Evolutionary conservation across 2,113 vertebrate species (phyloP).

Genomic region (Chamaea fasciata): DNA sequence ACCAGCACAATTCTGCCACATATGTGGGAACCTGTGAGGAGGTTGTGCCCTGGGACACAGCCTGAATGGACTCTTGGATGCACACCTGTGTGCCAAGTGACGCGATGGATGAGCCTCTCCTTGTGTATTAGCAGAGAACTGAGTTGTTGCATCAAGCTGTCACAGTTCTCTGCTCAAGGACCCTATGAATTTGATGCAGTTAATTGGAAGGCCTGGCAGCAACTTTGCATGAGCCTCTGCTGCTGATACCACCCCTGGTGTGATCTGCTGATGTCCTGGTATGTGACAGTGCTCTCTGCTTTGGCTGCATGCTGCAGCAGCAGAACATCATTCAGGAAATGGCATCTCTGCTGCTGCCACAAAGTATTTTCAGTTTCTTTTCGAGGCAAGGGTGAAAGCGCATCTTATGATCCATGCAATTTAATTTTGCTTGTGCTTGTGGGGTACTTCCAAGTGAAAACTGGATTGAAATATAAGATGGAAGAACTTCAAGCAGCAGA

Average conservation of each 20-base stretch:
- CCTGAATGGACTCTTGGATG: background rate
- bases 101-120: background rate
- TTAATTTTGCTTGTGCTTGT: background rate
- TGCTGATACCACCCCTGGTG: background rate
- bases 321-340: background rate
- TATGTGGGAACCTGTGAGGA: background rate
- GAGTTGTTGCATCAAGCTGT: background rate
- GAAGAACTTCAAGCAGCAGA: background rate
- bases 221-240: background rate
- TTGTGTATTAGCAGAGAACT: background rate
- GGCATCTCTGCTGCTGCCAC: background rate
- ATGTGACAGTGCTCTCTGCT: accelerated
- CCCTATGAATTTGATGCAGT: background rate
- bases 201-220: background rate
- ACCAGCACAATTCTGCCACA: background rate
- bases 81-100: background rate
- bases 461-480: background rate
- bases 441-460: background rate
- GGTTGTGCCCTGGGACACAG: background rate
- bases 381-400: background rate
- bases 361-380: background rate
- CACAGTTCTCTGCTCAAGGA: background rate
- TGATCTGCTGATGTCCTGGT: background rate
- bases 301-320: accelerated
- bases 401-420: background rate